Percentiles rank a stretch among this genome's conserved stretches.
Evolutionary conservation across 37 sponge, comb jelly and placozoan species (phyloP).

Genomic region (Lycopodina hypogea): DNA sequence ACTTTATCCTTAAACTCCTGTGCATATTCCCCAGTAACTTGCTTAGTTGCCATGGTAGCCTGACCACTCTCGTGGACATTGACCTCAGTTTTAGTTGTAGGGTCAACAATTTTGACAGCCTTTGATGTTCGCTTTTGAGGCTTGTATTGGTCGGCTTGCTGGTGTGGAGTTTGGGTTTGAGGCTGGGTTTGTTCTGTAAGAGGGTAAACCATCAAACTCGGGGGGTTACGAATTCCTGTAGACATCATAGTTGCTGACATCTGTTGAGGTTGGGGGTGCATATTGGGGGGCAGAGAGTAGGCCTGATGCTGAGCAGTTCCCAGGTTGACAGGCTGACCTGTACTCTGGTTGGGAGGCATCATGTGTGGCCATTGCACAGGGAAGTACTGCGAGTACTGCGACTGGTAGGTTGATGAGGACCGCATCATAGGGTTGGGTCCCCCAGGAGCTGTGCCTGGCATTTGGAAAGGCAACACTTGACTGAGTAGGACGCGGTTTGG

Average conservation of each 20-base stretch:
- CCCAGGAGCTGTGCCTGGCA: background rate
- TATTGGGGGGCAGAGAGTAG: background rate
- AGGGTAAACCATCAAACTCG: background rate
- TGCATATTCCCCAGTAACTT: background rate
- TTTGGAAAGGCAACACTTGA: background rate
- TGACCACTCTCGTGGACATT: background rate
- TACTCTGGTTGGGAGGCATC: background rate
- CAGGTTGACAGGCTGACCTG: background rate
- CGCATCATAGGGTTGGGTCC: background rate
- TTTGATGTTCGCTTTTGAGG: background rate
- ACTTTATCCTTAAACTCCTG: conserved; percentile 11
- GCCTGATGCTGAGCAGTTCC: background rate
- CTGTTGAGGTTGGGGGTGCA: background rate
- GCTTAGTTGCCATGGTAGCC: background rate
- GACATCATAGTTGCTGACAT: background rate
- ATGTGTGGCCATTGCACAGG: too few species aligned
- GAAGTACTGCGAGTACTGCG: too few species aligned
- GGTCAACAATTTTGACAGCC: conserved; percentile 61
- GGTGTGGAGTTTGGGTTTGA: background rate
- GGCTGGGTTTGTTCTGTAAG: background rate
- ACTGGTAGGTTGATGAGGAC: too few species aligned
- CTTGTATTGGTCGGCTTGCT: background rate
- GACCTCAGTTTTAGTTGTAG: conserved; percentile 54
- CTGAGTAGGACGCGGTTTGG: background rate
- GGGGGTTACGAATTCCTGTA: background rate